These are phyloP conservation scores for Alectoris magna DNA, from an alignment of 2,797 vertebrate genomes.

Conservation along the genomic window DNA sequence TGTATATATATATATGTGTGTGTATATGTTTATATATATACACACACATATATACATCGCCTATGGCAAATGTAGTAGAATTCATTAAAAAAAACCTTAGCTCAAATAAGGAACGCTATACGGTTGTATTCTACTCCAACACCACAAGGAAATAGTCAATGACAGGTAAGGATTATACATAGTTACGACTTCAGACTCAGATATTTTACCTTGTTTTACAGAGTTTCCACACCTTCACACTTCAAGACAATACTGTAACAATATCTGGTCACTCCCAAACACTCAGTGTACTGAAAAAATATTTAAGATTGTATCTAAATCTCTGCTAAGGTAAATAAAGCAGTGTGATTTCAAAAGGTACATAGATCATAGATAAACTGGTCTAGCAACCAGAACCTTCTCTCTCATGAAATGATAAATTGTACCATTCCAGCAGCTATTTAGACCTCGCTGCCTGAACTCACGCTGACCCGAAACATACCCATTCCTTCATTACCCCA, in stretches of 20 bases:
- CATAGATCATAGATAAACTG: slow-evolving; percentile 22
- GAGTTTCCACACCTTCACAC: background rate
- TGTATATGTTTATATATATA: background rate
- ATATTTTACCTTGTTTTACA: background rate
- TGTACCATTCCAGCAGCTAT: slow-evolving; percentile 23
- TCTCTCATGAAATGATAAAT: slow-evolving; percentile 31
- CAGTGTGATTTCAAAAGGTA: slow-evolving; percentile 31
- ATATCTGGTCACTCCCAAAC: background rate
- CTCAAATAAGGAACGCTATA: background rate
- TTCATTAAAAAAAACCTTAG: background rate
- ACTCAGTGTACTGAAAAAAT: background rate
- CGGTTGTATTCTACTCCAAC: background rate
- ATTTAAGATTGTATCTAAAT: background rate
- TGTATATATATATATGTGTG: background rate
- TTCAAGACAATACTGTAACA: background rate
- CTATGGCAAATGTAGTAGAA: background rate
- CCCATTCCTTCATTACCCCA: slow-evolving; percentile 29
- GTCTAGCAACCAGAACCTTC: slow-evolving; percentile 22
- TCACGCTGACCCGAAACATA: slow-evolving; percentile 11
- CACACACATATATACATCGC: too few relatives aligned
- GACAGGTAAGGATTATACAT: background rate
- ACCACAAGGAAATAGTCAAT: background rate
- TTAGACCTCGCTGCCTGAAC: slow-evolving; percentile 40
- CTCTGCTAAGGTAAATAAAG: slow-evolving; percentile 21
- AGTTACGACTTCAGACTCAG: background rate